Evolutionary conservation across 2,113 vertebrate genomes (phyloP).

Genomic region (Bambusicola thoracicus): DNA sequence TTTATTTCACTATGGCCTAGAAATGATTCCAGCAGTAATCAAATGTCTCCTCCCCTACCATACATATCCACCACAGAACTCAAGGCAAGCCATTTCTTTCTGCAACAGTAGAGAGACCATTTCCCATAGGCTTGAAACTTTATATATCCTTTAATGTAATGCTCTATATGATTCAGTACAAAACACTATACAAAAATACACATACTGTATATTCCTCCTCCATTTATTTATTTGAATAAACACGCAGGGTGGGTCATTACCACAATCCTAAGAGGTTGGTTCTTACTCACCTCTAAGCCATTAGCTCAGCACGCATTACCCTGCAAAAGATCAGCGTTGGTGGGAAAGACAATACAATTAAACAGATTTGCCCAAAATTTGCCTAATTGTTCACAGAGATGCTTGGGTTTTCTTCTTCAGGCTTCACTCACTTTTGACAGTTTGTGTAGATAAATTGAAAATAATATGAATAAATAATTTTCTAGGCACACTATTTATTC

Average conservation of each 20-base stretch:
- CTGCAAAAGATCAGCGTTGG: background rate
- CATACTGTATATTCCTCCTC: no score
- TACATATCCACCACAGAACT: background rate
- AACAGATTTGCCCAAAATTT: background rate
- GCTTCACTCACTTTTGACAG: background rate
- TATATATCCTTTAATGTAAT: background rate
- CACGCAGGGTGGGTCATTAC: no score
- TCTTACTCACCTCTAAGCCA: accelerated
- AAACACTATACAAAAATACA: no score
- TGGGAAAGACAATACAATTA: background rate
- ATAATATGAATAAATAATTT: background rate
- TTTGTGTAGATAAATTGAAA: background rate
- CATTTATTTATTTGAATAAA: no score
- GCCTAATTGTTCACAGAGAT: background rate
- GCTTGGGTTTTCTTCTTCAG: background rate
- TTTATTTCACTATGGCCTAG: slow-evolving; percentile 34
- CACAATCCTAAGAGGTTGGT: background rate
- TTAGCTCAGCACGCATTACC: background rate
- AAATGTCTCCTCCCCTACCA: background rate
- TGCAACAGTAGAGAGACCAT: background rate
- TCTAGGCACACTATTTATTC: background rate
- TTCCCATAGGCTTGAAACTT: background rate
- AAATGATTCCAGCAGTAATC: slow-evolving; percentile 42
- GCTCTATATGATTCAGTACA: background rate
- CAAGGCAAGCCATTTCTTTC: background rate